These are phyloP conservation scores for Gandaritis pyraliata DNA, from an alignment of 2,888 invertebrate species.

Conservation along the genomic window DNA sequence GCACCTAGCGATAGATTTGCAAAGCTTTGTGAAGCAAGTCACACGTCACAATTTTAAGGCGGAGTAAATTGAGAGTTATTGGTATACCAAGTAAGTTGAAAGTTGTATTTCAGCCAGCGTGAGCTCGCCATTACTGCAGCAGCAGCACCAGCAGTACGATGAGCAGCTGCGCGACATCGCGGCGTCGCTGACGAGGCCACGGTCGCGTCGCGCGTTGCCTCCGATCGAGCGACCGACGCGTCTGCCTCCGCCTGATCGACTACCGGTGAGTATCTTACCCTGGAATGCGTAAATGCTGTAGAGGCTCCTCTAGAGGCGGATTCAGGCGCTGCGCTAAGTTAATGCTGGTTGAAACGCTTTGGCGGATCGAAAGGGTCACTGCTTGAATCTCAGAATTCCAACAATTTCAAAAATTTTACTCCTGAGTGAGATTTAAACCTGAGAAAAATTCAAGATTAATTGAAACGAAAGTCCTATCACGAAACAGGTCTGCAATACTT, in stretches of 20 bases:
- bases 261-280: constrained; percentile 70
- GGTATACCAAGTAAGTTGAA: no score
- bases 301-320: no score
- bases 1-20: no score
- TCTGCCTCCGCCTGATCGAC: constrained; percentile 74
- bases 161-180: constrained; percentile 93
- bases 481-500: constrained; percentile 22
- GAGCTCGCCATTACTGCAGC: constrained; percentile 76
- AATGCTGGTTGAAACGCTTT: no score
- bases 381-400: no score
- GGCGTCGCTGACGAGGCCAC: constrained; percentile 90
- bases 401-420: no score
- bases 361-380: no score
- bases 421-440: background rate
- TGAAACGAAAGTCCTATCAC: constrained; percentile 22
- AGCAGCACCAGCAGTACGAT: constrained; percentile 80
- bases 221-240: constrained; percentile 84
- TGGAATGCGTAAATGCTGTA: no score
- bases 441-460: constrained; percentile 9
- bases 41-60: no score
- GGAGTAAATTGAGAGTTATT: no score
- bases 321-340: no score
- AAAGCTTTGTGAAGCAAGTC: no score
- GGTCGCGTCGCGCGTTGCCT: constrained; percentile 80
- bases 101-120: constrained; percentile 49